phyloP scores from a whole-genome alignment of 2,888 invertebrate species.

The Dorcus parallelipipedus region DNA sequence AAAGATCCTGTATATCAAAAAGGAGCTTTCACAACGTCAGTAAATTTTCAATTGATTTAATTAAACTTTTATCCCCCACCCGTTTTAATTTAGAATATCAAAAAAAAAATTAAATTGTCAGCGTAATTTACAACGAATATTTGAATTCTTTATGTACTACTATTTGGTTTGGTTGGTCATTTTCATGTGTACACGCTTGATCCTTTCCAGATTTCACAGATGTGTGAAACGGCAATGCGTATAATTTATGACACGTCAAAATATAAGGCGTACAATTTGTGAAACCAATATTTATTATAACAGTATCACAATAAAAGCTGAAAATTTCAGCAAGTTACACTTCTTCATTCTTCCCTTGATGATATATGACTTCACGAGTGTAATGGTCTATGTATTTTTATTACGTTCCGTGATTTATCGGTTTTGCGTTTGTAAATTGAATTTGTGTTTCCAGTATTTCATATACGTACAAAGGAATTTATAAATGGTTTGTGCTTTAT shows the following conservation, averaged over 20 bases:
- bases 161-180: too few relatives aligned
- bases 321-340: neutral
- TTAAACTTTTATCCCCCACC: too few relatives aligned
- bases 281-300: neutral
- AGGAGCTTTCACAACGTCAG: too few relatives aligned
- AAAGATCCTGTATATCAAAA: too few relatives aligned
- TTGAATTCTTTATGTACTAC: too few relatives aligned
- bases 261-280: neutral
- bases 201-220: too few relatives aligned
- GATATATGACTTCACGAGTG: neutral
- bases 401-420: neutral
- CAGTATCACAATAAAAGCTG: neutral
- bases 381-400: slow-evolving; percentile 1
- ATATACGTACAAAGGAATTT: neutral
- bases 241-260: neutral
- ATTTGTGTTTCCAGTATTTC: slow-evolving; percentile 1
- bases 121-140: too few relatives aligned
- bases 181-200: too few relatives aligned
- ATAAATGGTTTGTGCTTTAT: neutral
- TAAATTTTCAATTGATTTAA: too few relatives aligned
- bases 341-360: neutral
- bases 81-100: too few relatives aligned
- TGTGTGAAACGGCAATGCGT: neutral
- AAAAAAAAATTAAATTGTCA: too few relatives aligned
- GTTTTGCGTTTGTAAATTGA: neutral